phyloP scores from a whole-genome alignment of 2,113 vertebrate species.

The Micronycteris hirsuta region DNA sequence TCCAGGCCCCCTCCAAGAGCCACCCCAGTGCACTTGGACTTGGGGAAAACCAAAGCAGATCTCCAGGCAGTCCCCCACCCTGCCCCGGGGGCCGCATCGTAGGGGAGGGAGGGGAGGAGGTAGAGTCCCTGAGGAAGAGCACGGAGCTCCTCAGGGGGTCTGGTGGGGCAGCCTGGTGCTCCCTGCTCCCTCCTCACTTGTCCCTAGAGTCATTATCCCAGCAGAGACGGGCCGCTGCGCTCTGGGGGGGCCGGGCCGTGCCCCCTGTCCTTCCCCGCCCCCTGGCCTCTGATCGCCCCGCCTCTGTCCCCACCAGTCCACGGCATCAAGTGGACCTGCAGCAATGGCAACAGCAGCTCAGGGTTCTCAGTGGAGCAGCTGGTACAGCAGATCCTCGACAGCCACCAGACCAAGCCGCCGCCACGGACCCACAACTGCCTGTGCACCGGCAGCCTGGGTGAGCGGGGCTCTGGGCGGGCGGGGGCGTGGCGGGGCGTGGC shows the following conservation, averaged over 20 bases:
- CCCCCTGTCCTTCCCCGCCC: neutral
- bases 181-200: fast-evolving
- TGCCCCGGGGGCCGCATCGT: fast-evolving
- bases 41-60: neutral
- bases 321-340: constrained; percentile 99
- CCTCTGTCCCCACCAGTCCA: constrained; percentile 90
- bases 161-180: neutral
- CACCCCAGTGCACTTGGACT: neutral
- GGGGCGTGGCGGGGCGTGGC: neutral
- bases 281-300: constrained; percentile 13
- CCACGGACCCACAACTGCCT: constrained; percentile 99
- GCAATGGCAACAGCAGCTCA: constrained; percentile 99
- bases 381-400: constrained; percentile 99
- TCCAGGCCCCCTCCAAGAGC: too few relatives aligned
- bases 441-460: constrained; percentile 98
- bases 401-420: constrained; percentile 99
- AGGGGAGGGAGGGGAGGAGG: too few relatives aligned
- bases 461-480: constrained; percentile 68
- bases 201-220: neutral
- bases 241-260: fast-evolving
- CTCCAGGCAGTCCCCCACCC: neutral
- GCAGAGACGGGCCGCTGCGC: neutral
- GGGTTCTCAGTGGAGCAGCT: constrained; percentile 99
- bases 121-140: too few relatives aligned
- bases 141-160: neutral